These are phyloP conservation scores for Rhagoletis pomonella DNA, from an alignment of 1,140 invertebrate genomes.

Conservation along the genomic window DNA sequence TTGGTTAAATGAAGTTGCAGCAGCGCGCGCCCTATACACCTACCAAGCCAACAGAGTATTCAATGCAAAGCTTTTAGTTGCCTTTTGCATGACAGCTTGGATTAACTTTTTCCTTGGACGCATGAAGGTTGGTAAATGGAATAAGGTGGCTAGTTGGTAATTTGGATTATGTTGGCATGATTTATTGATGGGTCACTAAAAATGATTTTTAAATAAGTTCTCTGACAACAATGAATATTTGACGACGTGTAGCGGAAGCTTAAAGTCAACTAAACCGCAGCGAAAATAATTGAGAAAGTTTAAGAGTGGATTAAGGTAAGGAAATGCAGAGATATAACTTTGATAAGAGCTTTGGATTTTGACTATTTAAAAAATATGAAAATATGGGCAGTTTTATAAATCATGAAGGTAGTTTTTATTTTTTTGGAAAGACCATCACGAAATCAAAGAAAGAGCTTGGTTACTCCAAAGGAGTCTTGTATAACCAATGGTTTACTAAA, in stretches of 20 bases:
- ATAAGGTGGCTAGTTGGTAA: neutral
- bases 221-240: slow-evolving; percentile 17
- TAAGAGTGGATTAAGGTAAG: too few relatives aligned
- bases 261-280: neutral
- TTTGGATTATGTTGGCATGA: slow-evolving; percentile 42
- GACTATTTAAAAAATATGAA: too few relatives aligned
- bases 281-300: neutral
- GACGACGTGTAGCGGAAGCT: neutral
- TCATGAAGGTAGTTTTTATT: too few relatives aligned
- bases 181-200: slow-evolving; percentile 35
- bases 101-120: neutral
- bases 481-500: too few relatives aligned
- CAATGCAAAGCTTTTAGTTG: slow-evolving; percentile 39
- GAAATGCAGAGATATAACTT: too few relatives aligned
- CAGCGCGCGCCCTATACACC: too few relatives aligned
- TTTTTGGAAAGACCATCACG: too few relatives aligned
- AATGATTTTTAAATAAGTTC: neutral
- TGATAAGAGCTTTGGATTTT: too few relatives aligned
- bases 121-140: neutral
- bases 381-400: too few relatives aligned
- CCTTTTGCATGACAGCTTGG: neutral
- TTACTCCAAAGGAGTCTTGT: too few relatives aligned
- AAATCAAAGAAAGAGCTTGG: too few relatives aligned
- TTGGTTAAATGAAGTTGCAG: slow-evolving; percentile 48
- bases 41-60: neutral